Conservation (phyloP, 2,797 vertebrate species). For the Garrulus glandarius region DNA sequence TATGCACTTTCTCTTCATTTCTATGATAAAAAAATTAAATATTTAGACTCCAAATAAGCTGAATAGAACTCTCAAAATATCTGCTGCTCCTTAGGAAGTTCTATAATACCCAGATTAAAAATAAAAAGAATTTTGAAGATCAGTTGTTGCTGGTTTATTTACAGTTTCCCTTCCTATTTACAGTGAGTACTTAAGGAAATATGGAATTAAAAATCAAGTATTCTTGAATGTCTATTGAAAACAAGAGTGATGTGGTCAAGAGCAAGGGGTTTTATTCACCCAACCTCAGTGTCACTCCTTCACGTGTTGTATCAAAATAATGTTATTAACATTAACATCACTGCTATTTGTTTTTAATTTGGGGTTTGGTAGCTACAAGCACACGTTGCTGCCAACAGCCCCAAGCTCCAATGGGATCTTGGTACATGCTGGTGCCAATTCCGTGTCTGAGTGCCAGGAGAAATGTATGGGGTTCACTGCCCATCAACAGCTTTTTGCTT, state of each 20-base stretch:
- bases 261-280: not conserved
- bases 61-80: not conserved
- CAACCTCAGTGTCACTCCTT: rapidly evolving
- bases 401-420: not conserved
- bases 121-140: not conserved
- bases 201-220: not conserved
- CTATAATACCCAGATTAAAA: not conserved
- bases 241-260: not conserved
- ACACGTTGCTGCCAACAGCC: not conserved
- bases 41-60: not conserved
- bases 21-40: not conserved
- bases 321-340: rapidly evolving
- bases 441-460: not conserved
- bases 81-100: not conserved
- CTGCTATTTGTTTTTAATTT: not conserved
- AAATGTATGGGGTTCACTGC: not conserved
- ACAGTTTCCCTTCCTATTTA: not conserved
- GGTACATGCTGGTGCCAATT: rapidly evolving
- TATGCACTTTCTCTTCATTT: not conserved
- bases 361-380: not conserved
- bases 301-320: rapidly evolving
- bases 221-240: not conserved
- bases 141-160: not conserved
- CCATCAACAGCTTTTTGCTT: not conserved
- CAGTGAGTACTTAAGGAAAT: not conserved